Evolutionary conservation across 2,113 vertebrate genomes (phyloP).

Genomic region (Pionites leucogaster): DNA sequence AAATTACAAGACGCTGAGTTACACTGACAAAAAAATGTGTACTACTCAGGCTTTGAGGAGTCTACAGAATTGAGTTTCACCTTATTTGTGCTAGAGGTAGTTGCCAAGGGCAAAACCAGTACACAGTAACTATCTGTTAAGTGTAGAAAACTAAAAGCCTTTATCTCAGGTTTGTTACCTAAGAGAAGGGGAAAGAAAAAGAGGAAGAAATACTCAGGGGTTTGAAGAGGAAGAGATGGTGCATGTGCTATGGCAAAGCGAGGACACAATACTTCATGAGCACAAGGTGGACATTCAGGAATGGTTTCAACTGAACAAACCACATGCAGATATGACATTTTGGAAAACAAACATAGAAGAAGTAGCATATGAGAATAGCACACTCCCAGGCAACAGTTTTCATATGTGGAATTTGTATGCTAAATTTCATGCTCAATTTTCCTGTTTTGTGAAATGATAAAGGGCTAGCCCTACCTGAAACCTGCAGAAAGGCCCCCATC

Average conservation of each 20-base stretch:
- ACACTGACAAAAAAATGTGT: neutral
- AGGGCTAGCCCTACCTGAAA: neutral
- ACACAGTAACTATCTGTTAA: neutral
- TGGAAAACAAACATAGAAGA: neutral
- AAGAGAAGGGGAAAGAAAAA: neutral
- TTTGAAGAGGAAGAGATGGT: neutral
- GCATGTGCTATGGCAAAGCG: neutral
- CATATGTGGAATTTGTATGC: neutral
- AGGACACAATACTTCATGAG: neutral
- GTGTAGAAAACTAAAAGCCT: neutral
- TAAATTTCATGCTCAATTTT: neutral
- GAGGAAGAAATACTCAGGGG: neutral
- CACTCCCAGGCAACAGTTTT: neutral
- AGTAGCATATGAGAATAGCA: neutral
- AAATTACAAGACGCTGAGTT: neutral
- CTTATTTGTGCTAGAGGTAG: neutral
- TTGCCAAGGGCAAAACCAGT: neutral
- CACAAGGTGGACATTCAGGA: neutral
- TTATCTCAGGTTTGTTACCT: neutral
- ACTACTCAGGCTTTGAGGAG: neutral
- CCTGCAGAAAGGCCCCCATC: neutral
- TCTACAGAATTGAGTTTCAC: neutral
- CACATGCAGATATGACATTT: neutral
- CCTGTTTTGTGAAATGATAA: neutral
- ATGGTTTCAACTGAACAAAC: neutral